Percentiles rank a stretch among this genome's conserved stretches.
These are phyloP conservation scores for Darevskia nairensis DNA, from an alignment of 2,797 vertebrate species.

Conservation along the genomic window DNA sequence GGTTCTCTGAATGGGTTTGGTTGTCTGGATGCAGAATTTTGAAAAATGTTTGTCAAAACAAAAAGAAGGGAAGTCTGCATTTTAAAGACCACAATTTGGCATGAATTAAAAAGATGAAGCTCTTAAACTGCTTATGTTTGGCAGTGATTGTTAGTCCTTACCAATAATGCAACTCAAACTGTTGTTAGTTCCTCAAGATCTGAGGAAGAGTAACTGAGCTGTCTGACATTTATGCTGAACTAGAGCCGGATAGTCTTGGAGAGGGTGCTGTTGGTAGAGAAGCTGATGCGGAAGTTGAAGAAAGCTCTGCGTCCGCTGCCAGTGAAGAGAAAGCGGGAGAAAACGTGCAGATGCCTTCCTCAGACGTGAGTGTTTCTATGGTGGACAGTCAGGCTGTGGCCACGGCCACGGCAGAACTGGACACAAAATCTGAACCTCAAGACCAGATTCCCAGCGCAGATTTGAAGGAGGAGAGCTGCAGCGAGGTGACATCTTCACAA, in stretches of 20 bases:
- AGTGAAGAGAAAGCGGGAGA: not conserved
- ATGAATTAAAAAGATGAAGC: not conserved
- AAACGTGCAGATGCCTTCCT: rapidly evolving
- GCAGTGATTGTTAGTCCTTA: not conserved
- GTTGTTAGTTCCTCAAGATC: conserved; percentile 15
- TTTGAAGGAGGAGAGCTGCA: not conserved
- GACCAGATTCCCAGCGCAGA: not conserved
- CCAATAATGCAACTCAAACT: conserved; percentile 42
- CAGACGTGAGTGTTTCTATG: no score
- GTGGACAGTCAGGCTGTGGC: not conserved
- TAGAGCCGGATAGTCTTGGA: conserved; percentile 39
- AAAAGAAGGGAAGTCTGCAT: not conserved
- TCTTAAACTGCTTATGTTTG: not conserved
- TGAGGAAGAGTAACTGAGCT: conserved; percentile 34
- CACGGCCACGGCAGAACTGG: not conserved
- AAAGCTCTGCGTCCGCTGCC: not conserved
- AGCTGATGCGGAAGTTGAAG: conserved; percentile 28
- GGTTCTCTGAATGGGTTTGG: not conserved
- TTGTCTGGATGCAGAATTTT: not conserved
- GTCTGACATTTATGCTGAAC: conserved; percentile 35
- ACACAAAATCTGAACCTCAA: not conserved
- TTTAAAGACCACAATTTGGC: not conserved
- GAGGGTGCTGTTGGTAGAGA: conserved; percentile 50
- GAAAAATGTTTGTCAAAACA: not conserved
- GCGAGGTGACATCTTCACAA: not conserved